A percentile compares a stretch with the other conserved stretches of the same genome.
Conservation (phyloP, 2,888 invertebrate genomes). For the Pterostichus niger region DNA sequence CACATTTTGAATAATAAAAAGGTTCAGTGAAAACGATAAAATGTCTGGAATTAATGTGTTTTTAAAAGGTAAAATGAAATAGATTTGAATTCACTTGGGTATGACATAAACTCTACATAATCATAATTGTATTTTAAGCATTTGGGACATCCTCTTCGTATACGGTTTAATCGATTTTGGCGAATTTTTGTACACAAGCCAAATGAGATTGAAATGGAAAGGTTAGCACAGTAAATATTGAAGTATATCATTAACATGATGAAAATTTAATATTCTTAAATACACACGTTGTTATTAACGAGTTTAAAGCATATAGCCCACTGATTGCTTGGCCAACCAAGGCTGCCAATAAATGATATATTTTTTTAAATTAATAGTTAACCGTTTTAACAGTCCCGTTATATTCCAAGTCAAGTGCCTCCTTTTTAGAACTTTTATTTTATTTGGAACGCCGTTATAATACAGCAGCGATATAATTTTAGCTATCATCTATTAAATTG, state of each 20-base stretch:
- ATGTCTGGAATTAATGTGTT: constrained; percentile 1
- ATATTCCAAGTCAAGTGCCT: constrained; percentile 11
- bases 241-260: constrained; percentile 45
- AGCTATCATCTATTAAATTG: neutral
- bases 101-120: neutral
- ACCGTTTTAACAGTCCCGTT: constrained; percentile 48
- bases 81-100: neutral
- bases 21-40: too few species aligned
- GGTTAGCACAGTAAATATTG: constrained; percentile 36
- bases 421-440: constrained; percentile 15
- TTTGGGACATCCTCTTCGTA: neutral
- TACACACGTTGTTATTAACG: constrained; percentile 12
- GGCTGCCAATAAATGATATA: constrained; percentile 38
- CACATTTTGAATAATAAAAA: too few species aligned
- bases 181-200: constrained; percentile 30
- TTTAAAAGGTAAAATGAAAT: constrained; percentile 9
- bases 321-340: neutral
- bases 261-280: constrained; percentile 45
- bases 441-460: constrained; percentile 40
- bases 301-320: too few species aligned
- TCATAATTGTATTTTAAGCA: constrained; percentile 39
- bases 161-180: constrained; percentile 13
- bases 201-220: constrained; percentile 40
- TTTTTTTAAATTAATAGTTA: constrained; percentile 51
- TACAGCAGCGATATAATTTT: neutral